Conservation (phyloP, 2,888 invertebrate species). For the Ectemnius cavifrons region DNA sequence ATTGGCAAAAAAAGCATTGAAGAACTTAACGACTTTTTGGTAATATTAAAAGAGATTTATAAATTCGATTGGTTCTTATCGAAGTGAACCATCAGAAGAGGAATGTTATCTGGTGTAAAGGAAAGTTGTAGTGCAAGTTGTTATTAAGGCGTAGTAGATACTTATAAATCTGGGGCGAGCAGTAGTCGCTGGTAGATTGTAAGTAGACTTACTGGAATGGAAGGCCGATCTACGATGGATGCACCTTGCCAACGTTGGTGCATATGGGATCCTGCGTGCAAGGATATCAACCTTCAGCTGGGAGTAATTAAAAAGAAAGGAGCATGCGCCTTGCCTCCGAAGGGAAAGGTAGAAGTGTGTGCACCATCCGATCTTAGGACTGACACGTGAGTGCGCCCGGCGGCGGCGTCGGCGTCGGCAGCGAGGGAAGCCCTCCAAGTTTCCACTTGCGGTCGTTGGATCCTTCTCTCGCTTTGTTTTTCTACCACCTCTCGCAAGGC, state of each 20-base stretch:
- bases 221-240: conserved; percentile 24
- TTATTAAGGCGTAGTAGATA: no score
- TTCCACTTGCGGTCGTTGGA: conserved; percentile 53
- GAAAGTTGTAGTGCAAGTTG: no score
- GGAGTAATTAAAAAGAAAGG: conserved; percentile 49
- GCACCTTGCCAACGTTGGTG: conserved; percentile 41
- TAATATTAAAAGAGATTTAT: no score
- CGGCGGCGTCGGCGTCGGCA: conserved; percentile 13
- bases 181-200: no score
- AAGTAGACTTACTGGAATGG: neutral
- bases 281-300: conserved; percentile 16
- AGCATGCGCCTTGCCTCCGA: neutral
- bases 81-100: no score
- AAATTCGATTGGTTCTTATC: no score
- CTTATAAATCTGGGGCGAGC: no score
- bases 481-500: conserved; percentile 38
- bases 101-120: no score
- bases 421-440: conserved; percentile 58
- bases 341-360: neutral
- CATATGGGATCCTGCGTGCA: conserved; percentile 37
- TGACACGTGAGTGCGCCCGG: neutral
- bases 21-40: no score
- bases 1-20: no score
- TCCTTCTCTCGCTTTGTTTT: conserved; percentile 45
- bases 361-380: neutral